These are phyloP conservation scores for Phalacrocorax pelagicus DNA, from an alignment of 2,113 vertebrate genomes.

Conservation along the genomic window DNA sequence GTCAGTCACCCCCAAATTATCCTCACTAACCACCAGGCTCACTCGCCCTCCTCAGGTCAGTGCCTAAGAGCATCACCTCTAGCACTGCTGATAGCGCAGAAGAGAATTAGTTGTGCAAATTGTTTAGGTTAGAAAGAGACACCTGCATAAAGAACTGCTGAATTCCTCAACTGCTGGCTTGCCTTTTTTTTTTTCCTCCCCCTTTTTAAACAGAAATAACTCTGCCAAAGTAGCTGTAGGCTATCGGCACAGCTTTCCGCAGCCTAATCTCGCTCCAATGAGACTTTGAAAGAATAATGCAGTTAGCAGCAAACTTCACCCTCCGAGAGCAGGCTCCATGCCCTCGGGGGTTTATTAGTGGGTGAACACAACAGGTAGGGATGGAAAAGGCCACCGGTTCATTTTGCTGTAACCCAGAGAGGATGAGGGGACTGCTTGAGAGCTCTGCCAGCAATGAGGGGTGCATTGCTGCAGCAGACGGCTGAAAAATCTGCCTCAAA, in stretches of 20 bases:
- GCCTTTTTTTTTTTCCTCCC: neutral
- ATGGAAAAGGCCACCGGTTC: neutral
- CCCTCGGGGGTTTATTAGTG: neutral
- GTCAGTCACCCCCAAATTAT: neutral
- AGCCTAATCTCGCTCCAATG: neutral
- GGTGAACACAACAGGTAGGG: neutral
- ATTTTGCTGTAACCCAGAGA: neutral
- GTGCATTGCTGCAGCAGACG: neutral
- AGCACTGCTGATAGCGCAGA: rapidly evolving
- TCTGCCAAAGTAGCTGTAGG: neutral
- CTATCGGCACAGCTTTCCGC: neutral
- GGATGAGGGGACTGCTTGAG: neutral
- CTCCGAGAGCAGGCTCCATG: neutral
- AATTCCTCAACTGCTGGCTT: neutral
- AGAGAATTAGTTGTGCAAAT: neutral
- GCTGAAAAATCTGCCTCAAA: neutral
- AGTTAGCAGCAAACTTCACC: constrained; percentile 3
- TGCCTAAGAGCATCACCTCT: neutral
- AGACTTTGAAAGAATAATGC: neutral
- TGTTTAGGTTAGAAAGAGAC: neutral
- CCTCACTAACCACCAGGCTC: neutral
- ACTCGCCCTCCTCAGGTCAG: neutral
- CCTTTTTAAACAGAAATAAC: neutral
- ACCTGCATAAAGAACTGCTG: neutral
- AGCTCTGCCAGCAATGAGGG: neutral